Evolutionary conservation across 2,888 invertebrate genomes (phyloP).

Genomic region (Phengaris alcon): DNA sequence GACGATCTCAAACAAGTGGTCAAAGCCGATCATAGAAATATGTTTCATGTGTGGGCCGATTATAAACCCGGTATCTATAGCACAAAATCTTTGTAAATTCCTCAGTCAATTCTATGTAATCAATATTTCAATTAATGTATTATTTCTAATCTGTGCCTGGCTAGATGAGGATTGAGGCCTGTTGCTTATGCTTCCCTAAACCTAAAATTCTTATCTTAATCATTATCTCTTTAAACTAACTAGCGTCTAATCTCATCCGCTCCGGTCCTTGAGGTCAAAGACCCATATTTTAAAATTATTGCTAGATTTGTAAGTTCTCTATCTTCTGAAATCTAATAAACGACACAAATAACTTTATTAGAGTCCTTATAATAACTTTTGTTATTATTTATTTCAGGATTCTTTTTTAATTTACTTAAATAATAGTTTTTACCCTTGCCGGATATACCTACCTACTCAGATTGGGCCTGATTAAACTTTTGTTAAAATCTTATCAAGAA

Average conservation of each 20-base stretch:
- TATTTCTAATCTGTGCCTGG: neutral
- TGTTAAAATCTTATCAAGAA: too few species aligned
- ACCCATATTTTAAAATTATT: neutral
- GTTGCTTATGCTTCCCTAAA: neutral
- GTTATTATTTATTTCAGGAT: too few species aligned
- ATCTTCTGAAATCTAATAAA: neutral
- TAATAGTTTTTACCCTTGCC: too few species aligned
- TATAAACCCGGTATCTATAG: neutral
- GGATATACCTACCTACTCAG: too few species aligned
- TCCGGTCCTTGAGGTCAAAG: constrained; percentile 16
- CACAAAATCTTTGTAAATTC: too few species aligned
- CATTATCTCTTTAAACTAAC: constrained; percentile 24
- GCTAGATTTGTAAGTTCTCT: neutral
- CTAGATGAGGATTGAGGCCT: neutral
- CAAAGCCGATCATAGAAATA: constrained; percentile 17
- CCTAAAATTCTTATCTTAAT: constrained; percentile 22
- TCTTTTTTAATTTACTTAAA: too few species aligned
- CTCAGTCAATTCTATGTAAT: too few species aligned
- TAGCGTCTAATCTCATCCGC: constrained; percentile 26
- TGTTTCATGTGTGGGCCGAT: constrained; percentile 15
- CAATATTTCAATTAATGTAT: too few species aligned
- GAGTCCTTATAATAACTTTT: neutral
- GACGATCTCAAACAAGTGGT: constrained; percentile 16
- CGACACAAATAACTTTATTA: neutral
- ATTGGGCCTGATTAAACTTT: too few species aligned